Conservation (phyloP, 92 coral and sea anemone genomes). For the Phenganax stokvisi region DNA sequence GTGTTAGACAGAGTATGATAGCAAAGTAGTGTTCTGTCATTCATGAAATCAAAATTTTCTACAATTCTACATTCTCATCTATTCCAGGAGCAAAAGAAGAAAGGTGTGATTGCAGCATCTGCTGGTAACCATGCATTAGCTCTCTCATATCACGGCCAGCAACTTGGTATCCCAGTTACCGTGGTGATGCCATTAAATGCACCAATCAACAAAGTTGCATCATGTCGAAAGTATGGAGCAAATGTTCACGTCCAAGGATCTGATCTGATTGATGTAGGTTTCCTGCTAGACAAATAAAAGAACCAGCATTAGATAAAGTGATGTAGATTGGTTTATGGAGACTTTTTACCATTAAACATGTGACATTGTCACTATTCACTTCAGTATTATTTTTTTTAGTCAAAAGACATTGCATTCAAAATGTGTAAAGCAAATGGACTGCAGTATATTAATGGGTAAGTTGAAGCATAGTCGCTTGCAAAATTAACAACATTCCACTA, state of each 20-base stretch:
- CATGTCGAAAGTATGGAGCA: slow-evolving; percentile 74
- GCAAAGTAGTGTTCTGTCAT: not conserved
- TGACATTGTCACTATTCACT: not conserved
- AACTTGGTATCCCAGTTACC: slow-evolving; percentile 76
- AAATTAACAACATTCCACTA: not conserved
- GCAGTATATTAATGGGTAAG: slow-evolving; percentile 76
- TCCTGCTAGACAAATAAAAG: no score
- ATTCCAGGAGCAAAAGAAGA: slow-evolving; percentile 64
- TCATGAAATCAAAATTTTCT: not conserved
- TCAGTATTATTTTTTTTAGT: slow-evolving; percentile 33
- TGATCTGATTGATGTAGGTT: slow-evolving; percentile 70
- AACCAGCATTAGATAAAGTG: not conserved
- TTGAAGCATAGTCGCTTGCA: not conserved
- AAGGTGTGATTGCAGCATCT: slow-evolving; percentile 85
- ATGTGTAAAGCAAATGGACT: slow-evolving; percentile 62
- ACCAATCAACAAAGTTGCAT: slow-evolving; percentile 76
- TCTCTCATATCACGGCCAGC: slow-evolving; percentile 73
- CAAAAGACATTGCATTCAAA: slow-evolving; percentile 62
- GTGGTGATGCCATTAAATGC: slow-evolving; percentile 91
- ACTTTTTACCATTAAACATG: not conserved
- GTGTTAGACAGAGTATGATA: no score
- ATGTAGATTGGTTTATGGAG: not conserved
- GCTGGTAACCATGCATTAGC: slow-evolving; percentile 93
- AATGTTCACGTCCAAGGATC: slow-evolving; percentile 75
- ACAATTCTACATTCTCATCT: not conserved